Conservation (phyloP, 2,797 vertebrate genomes). For the Myotis myotis region DNA sequence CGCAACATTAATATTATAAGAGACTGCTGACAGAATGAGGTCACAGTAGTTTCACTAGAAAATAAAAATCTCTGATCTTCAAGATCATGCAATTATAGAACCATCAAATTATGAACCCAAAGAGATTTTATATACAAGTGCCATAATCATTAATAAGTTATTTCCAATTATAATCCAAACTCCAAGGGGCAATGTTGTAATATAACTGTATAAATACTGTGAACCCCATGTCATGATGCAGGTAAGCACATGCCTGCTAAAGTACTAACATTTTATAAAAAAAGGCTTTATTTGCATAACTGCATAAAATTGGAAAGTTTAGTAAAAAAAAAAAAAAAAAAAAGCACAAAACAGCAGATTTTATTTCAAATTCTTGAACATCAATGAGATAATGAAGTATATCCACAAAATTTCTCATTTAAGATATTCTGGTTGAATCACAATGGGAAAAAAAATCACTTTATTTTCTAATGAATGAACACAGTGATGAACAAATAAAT, state of each 20-base stretch:
- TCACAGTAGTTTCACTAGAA: slow-evolving; percentile 12
- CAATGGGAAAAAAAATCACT: background rate
- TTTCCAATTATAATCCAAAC: slow-evolving; percentile 69
- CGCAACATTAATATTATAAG: background rate
- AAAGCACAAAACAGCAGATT: slow-evolving; percentile 48
- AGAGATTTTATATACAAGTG: slow-evolving; percentile 28
- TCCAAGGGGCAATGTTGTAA: background rate
- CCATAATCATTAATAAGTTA: slow-evolving; percentile 66
- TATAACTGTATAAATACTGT: background rate
- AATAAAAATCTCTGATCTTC: slow-evolving; percentile 20
- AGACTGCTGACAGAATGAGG: background rate
- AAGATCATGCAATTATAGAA: slow-evolving; percentile 24
- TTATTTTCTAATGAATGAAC: slow-evolving; percentile 61
- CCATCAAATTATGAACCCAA: slow-evolving; percentile 30
- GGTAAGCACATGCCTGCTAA: background rate
- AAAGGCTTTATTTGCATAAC: slow-evolving; percentile 53
- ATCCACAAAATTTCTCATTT: slow-evolving; percentile 18
- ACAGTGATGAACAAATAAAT: slow-evolving; percentile 59
- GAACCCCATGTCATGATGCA: background rate
- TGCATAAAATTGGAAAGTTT: slow-evolving; percentile 7
- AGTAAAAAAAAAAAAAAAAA: background rate
- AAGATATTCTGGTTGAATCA: slow-evolving; percentile 39
- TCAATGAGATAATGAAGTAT: background rate
- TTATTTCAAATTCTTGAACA: slow-evolving; percentile 14
- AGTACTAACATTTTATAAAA: slow-evolving; percentile 26